phyloP scores from a whole-genome alignment of 2,888 invertebrate genomes.

The Galeopsomyia nigrocyanea region DNA sequence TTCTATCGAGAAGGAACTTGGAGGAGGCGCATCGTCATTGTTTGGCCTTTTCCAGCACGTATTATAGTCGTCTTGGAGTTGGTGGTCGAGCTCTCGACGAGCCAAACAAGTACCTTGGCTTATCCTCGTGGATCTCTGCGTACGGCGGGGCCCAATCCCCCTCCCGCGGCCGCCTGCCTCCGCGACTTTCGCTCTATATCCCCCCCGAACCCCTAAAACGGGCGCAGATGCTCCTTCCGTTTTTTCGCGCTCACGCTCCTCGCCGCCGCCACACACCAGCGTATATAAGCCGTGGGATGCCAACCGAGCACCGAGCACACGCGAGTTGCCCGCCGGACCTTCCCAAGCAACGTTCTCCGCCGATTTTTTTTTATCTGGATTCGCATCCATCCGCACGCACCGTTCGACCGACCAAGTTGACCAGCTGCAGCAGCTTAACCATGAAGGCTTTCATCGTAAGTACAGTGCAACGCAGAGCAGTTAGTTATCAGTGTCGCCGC shows the following conservation, averaged over 20 bases:
- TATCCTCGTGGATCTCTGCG: too few species aligned
- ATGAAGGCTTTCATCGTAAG: slow-evolving; percentile 54
- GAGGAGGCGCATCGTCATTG: slow-evolving; percentile 4
- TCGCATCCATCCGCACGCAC: not conserved
- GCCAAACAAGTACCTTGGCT: not conserved
- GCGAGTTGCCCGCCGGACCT: slow-evolving; percentile 55
- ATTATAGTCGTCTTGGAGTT: not conserved
- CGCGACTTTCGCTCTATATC: not conserved
- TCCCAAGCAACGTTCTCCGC: slow-evolving; percentile 25
- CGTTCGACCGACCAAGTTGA: slow-evolving; percentile 12
- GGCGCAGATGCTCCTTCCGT: slow-evolving; percentile 7
- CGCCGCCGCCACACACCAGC: slow-evolving; percentile 1
- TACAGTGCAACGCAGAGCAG: slow-evolving; percentile 26
- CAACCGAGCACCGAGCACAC: slow-evolving; percentile 54
- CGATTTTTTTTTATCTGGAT: slow-evolving; percentile 15
- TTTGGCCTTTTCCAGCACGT: not conserved
- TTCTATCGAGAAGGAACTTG: too few species aligned
- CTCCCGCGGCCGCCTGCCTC: too few species aligned
- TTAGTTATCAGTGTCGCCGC: too few species aligned
- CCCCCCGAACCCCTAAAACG: too few species aligned
- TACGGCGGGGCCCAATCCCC: not conserved
- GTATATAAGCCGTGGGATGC: slow-evolving; percentile 58
- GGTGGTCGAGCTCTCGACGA: too few species aligned
- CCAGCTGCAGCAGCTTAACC: not conserved
- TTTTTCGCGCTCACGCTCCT: slow-evolving; percentile 9